Evolutionary conservation across 2,888 invertebrate species (phyloP).

Genomic region (Crepidodera aurea): DNA sequence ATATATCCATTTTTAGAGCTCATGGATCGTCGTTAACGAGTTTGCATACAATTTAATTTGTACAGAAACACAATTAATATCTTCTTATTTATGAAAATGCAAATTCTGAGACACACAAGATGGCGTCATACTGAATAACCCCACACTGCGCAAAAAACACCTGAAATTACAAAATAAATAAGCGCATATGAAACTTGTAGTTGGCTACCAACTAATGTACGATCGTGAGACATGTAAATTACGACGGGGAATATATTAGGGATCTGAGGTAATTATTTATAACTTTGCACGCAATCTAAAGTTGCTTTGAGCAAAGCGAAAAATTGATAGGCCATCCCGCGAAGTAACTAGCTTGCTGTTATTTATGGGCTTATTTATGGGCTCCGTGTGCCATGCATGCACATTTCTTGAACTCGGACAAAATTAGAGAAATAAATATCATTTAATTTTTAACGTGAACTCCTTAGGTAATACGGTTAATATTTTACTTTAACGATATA

Average conservation of each 20-base stretch:
- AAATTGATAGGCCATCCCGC: constrained; percentile 40
- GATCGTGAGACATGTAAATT: constrained; percentile 57
- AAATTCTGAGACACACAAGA: constrained; percentile 28
- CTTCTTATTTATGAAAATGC: constrained; percentile 27
- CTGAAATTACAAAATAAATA: constrained; percentile 53
- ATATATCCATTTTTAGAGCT: no score
- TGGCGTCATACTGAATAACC: constrained; percentile 44
- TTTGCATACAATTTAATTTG: background rate
- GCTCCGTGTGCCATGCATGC: constrained; percentile 15
- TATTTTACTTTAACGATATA: no score
- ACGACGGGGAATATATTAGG: constrained; percentile 55
- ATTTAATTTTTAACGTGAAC: background rate
- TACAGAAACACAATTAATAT: constrained; percentile 16
- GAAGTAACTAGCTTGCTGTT: constrained; percentile 37
- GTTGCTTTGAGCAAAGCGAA: constrained; percentile 41
- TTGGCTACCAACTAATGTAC: constrained; percentile 59
- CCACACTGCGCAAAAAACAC: constrained; percentile 48
- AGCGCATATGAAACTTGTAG: constrained; percentile 55
- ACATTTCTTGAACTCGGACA: constrained; percentile 7
- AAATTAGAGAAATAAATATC: constrained; percentile 8
- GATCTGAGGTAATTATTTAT: constrained; percentile 54
- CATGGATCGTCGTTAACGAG: background rate
- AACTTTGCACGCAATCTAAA: constrained; percentile 56
- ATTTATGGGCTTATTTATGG: constrained; percentile 28
- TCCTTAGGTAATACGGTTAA: background rate